Evolutionary conservation across 1,140 invertebrate genomes (phyloP), one percentile per base, ranked within the genome.

Genomic region (Liolophura sinensis): DNA sequence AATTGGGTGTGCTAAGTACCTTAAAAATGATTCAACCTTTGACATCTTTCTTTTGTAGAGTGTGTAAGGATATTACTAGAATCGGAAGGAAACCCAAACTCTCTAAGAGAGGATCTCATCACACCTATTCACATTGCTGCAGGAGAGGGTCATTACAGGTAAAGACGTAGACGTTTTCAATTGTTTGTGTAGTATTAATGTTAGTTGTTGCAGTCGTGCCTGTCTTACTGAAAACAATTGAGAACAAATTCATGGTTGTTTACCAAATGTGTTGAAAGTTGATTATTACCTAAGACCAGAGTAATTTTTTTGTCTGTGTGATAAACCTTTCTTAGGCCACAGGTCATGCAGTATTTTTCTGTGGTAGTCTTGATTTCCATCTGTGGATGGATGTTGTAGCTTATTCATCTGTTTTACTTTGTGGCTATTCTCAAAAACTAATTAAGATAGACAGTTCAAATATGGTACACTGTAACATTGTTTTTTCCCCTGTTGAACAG

Each of bases 41-140:
- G 60, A n/a, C 50, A 20, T 55, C 7, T 47, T 76, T 49, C 24
- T 52, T 15, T 62, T 77, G n/a, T 71, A 83, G 82, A 71, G 40
- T 80, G 78, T 70, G 55, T 82, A 18, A 73, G 73, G 57, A 47
- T 84, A 16, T 64, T 84, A 20, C 67, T 84, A 46, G 73, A 82
- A 27, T 68, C 69, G 60, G 80, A 78, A 62, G 77, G 71, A 22
- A 77, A 79, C 68, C 65, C 71, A 11, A 78, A 69, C 55, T 56
- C 73, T 52, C 49, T 68, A 1, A 65, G 76, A 60, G 76, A 81
- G 62, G 78, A 80, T 64, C 66, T 71, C 56, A 70, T 72, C 25
- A 80, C 73, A 51, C 74, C 82, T 27, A 60, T 82, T 18, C 82
- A 84, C 64, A 71, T 76, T 56, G 77, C 81, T 51, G 73, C 81